Evolutionary conservation across 2,113 vertebrate species (phyloP).

Genomic region (Glaucidium brasilianum): DNA sequence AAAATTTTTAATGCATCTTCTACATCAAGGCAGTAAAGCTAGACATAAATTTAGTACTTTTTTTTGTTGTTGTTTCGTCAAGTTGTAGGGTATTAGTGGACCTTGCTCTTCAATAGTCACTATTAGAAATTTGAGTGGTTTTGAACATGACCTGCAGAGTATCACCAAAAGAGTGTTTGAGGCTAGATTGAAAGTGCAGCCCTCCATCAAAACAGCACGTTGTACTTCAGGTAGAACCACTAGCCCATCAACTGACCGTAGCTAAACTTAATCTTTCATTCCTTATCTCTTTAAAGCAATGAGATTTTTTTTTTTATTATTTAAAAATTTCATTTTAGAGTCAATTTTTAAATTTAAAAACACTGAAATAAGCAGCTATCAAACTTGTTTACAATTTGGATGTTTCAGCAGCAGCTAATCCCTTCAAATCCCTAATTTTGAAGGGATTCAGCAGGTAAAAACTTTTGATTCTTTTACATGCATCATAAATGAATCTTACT

Average conservation of each 20-base stretch:
- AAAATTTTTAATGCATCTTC: accelerated
- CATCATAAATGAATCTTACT: neutral
- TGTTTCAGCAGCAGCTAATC: neutral
- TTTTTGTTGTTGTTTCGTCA: neutral
- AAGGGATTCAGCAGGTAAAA: neutral
- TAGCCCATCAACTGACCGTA: neutral
- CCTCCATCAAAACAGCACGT: neutral
- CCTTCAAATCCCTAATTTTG: neutral
- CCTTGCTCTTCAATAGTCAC: neutral
- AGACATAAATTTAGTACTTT: neutral
- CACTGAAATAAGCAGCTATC: neutral
- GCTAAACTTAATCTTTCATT: neutral
- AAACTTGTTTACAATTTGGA: neutral
- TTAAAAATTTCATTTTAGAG: neutral
- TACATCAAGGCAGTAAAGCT: neutral
- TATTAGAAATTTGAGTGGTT: neutral
- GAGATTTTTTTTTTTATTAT: neutral
- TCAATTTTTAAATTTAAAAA: neutral
- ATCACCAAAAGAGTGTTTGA: neutral
- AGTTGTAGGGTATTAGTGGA: neutral
- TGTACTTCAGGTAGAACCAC: neutral
- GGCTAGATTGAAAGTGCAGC: neutral
- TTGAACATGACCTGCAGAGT: neutral
- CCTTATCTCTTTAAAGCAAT: neutral
- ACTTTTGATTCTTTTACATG: neutral